Evolutionary conservation across 2,888 invertebrate species (phyloP).

Genomic region (Hesperia comma): DNA sequence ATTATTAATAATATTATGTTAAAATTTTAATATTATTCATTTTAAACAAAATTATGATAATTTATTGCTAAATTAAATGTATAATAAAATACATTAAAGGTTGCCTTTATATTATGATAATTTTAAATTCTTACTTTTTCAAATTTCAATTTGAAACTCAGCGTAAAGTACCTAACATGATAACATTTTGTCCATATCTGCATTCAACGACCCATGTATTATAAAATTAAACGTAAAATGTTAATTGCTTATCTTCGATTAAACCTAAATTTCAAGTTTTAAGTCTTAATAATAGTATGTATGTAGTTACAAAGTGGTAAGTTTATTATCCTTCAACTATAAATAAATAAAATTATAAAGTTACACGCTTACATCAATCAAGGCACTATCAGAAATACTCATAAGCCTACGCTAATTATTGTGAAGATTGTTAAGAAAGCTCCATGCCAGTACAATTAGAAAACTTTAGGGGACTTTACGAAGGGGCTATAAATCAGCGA

Average conservation of each 20-base stretch:
- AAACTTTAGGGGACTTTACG: conserved; percentile 78
- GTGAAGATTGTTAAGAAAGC: conserved; percentile 66
- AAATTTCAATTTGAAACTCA: too few species aligned
- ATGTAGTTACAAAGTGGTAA: conserved; percentile 11
- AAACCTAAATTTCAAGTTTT: neutral
- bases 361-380: conserved; percentile 28
- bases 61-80: too few species aligned
- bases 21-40: too few species aligned
- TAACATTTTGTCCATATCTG: too few species aligned
- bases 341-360: conserved; percentile 22
- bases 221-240: too few species aligned
- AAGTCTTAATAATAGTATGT: neutral
- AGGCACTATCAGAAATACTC: conserved; percentile 54
- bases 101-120: too few species aligned
- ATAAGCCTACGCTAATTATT: conserved; percentile 73
- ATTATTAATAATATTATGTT: too few species aligned
- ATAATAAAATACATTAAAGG: too few species aligned
- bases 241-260: neutral
- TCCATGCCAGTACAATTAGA: conserved; percentile 73
- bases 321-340: conserved; percentile 11
- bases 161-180: too few species aligned
- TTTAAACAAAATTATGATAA: too few species aligned
- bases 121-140: too few species aligned
- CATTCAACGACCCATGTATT: too few species aligned
- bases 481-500: conserved; percentile 74